Base-by-base conservation (phyloP, 2,888 invertebrate species). In the Mamestra brassicae region DNA sequence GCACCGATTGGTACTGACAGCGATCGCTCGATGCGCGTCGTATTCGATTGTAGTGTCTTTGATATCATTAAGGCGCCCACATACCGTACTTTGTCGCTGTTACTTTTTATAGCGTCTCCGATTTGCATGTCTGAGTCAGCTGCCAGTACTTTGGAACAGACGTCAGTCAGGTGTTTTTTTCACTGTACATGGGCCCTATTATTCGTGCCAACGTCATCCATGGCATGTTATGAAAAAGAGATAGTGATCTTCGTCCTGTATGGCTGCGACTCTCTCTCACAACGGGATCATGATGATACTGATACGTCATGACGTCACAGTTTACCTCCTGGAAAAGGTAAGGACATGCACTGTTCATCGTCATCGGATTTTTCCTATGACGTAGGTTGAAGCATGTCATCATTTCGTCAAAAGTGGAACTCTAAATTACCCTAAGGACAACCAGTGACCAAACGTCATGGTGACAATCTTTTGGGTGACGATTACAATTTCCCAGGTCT, bases 41-140 rank as follows among this genome's bases (percentile, higher is more conserved):
- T 62, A 75, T 84, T 82, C 54, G 73, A 72, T 78, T 79, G 77
- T 83, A 66, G 70, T 78, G 72, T 71, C 65, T 74, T 78, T 78
- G 76, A 85, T 80, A 74, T 84, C 81, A 81, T 78, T 79, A 74
- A 58, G 73, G 67, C 79, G 81, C 71, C 76, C 64, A 84, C 84
- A 67, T 80, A 80, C 75, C 72, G 60, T 62, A 74, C 57, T 70
- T 74, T 67, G 72, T 71, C 66, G 77, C 45, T 83, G 73, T 66
- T 78, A 65, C 61, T 84, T 78, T 78, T 78, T 84, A 71, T 76
- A 47, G 74, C 75, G 60, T 67, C 58, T 58, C 62, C 55, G 58
- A 83, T 81, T 74, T 71, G 76, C 74, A 74, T 73, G 75, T 63
- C 61, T 82, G 83, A 84, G 26, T 78, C 83, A 85, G 60, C 73